phyloP scores from a whole-genome alignment of 2,888 invertebrate genomes.

The Bellardia bayeri region DNA sequence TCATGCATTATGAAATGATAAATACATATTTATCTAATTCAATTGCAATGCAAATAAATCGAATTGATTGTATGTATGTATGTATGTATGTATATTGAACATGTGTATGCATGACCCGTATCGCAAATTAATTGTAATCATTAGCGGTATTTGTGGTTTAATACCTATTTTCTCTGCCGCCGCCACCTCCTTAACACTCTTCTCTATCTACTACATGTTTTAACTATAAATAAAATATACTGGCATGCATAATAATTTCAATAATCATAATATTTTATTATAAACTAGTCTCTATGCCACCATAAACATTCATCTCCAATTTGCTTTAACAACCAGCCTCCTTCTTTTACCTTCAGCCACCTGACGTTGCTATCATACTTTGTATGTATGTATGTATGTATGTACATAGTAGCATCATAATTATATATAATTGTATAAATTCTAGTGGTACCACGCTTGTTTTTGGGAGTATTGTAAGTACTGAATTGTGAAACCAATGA shows the following conservation, averaged over 20 bases:
- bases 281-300: constrained; percentile 1
- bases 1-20: too few species aligned
- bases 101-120: neutral
- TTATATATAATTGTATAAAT: constrained; percentile 42
- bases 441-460: neutral
- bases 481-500: constrained; percentile 3
- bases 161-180: neutral
- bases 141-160: constrained; percentile 60
- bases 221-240: neutral
- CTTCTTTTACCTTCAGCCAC: neutral
- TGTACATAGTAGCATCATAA: neutral
- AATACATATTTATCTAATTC: constrained; percentile 12
- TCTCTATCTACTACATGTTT: neutral
- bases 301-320: constrained; percentile 7
- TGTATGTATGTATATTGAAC: neutral
- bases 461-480: constrained; percentile 5
- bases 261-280: constrained; percentile 18
- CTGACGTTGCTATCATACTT: neutral
- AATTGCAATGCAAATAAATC: neutral
- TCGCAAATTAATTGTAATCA: constrained; percentile 56
- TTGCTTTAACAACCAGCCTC: neutral
- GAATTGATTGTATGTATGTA: constrained; percentile 10
- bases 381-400: neutral
- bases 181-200: neutral
- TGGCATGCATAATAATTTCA: constrained; percentile 3